Evolutionary conservation across 2,888 invertebrate species (phyloP).

Genomic region (Cheilosia pagana): DNA sequence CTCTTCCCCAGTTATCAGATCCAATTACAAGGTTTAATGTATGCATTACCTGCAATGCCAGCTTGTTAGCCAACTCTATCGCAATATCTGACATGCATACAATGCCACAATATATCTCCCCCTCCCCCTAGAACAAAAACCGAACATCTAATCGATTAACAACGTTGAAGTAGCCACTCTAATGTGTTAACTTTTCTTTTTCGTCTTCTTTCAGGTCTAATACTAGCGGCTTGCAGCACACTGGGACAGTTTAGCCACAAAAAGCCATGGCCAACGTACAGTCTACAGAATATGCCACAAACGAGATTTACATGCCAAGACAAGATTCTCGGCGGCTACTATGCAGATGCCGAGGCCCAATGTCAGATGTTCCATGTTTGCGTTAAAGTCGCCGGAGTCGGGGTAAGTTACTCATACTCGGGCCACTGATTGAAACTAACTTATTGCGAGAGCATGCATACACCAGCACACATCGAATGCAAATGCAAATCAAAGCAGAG

Average conservation of each 20-base stretch:
- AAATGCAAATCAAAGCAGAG: conserved; percentile 13
- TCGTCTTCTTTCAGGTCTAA: conserved; percentile 76
- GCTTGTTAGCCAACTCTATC: conserved; percentile 8
- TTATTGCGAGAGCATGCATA: conserved; percentile 33
- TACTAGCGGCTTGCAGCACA: conserved; percentile 77
- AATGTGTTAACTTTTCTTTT: conserved; percentile 12
- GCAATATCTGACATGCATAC: neutral
- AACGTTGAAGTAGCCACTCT: conserved; percentile 13
- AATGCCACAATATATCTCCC: neutral
- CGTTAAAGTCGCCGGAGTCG: conserved; percentile 92
- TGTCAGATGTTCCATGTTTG: conserved; percentile 96
- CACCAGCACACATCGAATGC: conserved; percentile 24
- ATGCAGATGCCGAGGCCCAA: conserved; percentile 93
- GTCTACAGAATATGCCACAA: conserved; percentile 86
- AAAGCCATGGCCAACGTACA: conserved; percentile 85
- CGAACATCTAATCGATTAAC: conserved; percentile 37
- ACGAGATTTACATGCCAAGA: conserved; percentile 90
- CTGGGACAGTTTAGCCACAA: conserved; percentile 77
- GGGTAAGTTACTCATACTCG: conserved; percentile 83
- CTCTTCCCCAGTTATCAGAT: conserved; percentile 19
- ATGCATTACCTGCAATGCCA: neutral
- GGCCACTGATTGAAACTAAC: conserved; percentile 20
- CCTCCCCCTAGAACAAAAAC: neutral
- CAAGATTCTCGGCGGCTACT: conserved; percentile 94
- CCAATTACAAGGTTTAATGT: conserved; percentile 10